These are phyloP conservation scores for Chaetodon trifascialis DNA, from an alignment of 2,113 vertebrate genomes.

Conservation along the genomic window DNA sequence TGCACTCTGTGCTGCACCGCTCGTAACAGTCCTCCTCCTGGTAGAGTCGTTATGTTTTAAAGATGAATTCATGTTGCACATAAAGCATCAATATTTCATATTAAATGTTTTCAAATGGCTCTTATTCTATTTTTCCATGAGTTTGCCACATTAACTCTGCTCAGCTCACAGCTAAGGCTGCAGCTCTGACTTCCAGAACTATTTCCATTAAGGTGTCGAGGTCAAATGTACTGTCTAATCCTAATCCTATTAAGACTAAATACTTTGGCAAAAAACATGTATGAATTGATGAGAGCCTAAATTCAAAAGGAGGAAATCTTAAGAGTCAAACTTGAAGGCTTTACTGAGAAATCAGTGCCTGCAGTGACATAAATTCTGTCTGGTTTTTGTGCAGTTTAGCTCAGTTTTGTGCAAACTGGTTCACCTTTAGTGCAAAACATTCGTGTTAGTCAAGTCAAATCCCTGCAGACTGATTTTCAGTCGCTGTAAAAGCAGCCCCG, in stretches of 20 bases:
- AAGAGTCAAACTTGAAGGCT: neutral
- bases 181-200: conserved; percentile 3
- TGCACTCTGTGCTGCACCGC: neutral
- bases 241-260: conserved; percentile 20
- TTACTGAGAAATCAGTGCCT: neutral
- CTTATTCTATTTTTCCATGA: neutral
- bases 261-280: conserved; percentile 11
- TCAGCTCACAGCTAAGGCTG: neutral
- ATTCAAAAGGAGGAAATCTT: neutral
- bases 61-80: neutral
- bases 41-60: neutral
- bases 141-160: neutral
- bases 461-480: neutral
- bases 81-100: neutral
- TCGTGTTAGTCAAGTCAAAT: neutral
- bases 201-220: conserved; percentile 6
- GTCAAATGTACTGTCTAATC: conserved; percentile 36
- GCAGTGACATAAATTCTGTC: neutral
- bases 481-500: neutral
- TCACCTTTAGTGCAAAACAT: neutral
- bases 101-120: neutral
- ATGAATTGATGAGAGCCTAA: neutral
- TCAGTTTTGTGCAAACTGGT: neutral
- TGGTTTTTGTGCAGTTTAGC: neutral
- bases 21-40: neutral